phyloP scores from a whole-genome alignment of 2,113 vertebrate genomes.

The Elephas maximus region DNA sequence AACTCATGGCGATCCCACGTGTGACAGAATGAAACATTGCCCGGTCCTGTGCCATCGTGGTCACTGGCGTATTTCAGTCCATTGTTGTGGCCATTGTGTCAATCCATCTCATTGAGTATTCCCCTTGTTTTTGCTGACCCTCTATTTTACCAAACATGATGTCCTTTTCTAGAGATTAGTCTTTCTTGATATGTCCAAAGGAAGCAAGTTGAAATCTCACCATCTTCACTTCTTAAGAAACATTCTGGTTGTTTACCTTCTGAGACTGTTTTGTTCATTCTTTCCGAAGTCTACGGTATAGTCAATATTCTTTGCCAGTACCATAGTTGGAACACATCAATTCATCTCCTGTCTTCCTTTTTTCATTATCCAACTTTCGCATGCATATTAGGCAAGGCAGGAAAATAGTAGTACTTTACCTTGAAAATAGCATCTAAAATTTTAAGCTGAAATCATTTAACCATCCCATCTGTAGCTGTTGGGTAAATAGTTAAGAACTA shows the following conservation, averaged over 20 bases:
- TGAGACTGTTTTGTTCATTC: not conserved
- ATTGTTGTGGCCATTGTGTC: too few species aligned
- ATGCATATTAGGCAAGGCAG: not conserved
- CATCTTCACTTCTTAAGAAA: not conserved
- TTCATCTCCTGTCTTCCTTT: not conserved
- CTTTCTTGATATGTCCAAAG: not conserved
- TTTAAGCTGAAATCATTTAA: not conserved
- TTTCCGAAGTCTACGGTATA: not conserved
- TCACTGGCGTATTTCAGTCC: not conserved
- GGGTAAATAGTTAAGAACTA: not conserved
- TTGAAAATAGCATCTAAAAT: not conserved
- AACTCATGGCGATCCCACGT: too few species aligned
- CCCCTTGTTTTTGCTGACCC: not conserved
- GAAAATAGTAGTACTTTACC: not conserved
- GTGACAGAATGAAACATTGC: too few species aligned
- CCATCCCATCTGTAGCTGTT: not conserved
- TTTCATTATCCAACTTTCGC: not conserved
- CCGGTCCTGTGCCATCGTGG: not conserved
- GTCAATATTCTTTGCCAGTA: not conserved
- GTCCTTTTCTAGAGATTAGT: not conserved
- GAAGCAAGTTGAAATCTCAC: not conserved
- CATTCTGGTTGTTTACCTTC: not conserved
- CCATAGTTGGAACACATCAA: not conserved
- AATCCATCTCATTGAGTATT: not conserved
- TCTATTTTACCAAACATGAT: not conserved